Percentiles rank a stretch among this genome's conserved stretches.
These are phyloP conservation scores for Cyrtonyx montezumae DNA, from an alignment of 2,113 vertebrate species.

Conservation along the genomic window DNA sequence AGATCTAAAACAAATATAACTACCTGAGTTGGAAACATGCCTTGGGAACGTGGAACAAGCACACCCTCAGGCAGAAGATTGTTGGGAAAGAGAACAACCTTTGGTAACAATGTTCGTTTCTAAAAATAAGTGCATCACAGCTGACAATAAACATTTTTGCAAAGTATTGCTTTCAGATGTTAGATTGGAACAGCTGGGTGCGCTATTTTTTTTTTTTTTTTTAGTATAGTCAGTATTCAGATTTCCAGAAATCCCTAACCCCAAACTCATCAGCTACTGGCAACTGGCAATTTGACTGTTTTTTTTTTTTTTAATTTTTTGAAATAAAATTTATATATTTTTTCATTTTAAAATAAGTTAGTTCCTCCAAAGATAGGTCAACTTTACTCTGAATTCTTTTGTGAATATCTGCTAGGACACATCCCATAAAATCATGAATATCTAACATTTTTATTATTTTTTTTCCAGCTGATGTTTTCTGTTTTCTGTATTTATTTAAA, in stretches of 20 bases:
- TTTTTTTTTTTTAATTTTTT: background rate
- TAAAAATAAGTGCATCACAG: conserved; percentile 44
- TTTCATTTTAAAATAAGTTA: background rate
- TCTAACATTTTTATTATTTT: background rate
- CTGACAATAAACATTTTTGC: conserved; percentile 49
- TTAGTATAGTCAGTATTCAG: background rate
- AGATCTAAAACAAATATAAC: conserved; percentile 44
- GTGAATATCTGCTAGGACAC: background rate
- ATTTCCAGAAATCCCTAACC: background rate
- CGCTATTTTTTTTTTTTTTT: background rate
- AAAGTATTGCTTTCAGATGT: background rate
- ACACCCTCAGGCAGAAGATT: conserved; percentile 25
- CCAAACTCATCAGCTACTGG: background rate
- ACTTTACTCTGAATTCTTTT: background rate
- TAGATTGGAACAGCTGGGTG: conserved; percentile 53
- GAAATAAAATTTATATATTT: background rate
- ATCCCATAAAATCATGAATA: background rate
- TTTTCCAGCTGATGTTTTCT: background rate
- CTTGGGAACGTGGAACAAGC: conserved; percentile 39
- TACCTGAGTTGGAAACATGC: conserved; percentile 7
- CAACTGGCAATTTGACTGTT: background rate
- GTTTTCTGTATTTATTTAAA: background rate
- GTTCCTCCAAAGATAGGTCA: background rate
- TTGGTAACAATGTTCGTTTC: background rate
- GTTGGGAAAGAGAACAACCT: conserved; percentile 43